Conservation (phyloP, 2,113 vertebrate species). For the Chitala chitala region DNA sequence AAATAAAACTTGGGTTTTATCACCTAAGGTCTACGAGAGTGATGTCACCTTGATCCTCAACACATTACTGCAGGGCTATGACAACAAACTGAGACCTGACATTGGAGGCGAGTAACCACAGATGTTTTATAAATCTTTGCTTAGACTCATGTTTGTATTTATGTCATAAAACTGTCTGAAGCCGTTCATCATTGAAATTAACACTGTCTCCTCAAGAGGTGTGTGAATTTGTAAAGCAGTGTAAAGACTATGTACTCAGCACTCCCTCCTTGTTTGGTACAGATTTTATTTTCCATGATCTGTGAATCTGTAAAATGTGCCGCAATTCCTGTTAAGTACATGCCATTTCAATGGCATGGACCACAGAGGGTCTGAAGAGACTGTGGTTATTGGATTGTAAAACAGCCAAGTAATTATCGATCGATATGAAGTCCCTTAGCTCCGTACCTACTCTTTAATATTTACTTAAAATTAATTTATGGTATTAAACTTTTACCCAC, state of each 20-base stretch:
- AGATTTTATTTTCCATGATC: neutral
- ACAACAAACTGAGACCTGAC: slow-evolving; percentile 91
- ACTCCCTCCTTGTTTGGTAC: neutral
- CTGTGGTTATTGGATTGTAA: slow-evolving; percentile 14
- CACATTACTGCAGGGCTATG: slow-evolving; percentile 85
- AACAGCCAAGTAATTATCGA: slow-evolving; percentile 31
- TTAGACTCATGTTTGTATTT: neutral
- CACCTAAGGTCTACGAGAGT: slow-evolving; percentile 89
- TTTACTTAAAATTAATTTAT: neutral
- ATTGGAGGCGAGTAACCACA: slow-evolving; percentile 77
- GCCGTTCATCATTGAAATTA: neutral
- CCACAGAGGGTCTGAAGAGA: neutral
- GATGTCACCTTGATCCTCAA: slow-evolving; percentile 92
- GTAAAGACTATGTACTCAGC: neutral
- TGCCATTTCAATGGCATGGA: neutral
- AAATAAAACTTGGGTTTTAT: slow-evolving; percentile 95
- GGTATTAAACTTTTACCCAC: neutral
- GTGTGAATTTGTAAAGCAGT: neutral
- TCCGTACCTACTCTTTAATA: neutral
- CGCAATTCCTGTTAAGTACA: neutral
- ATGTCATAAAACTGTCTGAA: neutral
- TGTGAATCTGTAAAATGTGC: neutral
- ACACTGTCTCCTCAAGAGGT: neutral
- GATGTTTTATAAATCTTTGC: slow-evolving; percentile 6
- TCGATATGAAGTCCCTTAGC: slow-evolving; percentile 16